Conservation (phyloP, 2,888 invertebrate genomes). For the Hedya salicella region DNA sequence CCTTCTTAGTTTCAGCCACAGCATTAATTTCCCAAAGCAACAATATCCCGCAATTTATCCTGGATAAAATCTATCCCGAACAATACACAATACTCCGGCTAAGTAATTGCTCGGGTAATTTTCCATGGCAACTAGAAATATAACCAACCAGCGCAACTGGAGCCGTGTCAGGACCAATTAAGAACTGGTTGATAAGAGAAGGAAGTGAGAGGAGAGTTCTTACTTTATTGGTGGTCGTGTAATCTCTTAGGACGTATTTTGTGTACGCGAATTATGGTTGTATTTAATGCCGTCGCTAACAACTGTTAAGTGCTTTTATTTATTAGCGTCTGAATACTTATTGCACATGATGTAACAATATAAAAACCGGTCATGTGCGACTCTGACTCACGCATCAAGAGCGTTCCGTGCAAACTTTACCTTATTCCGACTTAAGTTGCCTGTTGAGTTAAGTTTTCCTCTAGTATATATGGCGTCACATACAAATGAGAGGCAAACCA, state of each 20-base stretch:
- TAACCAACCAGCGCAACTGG: conserved; percentile 29
- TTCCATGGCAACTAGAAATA: conserved; percentile 43
- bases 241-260: conserved; percentile 34
- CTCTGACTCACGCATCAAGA: no score
- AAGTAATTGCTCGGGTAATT: conserved; percentile 42
- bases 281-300: conserved; percentile 30
- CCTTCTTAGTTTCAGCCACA: conserved; percentile 18
- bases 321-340: conserved; percentile 5
- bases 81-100: conserved; percentile 40
- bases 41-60: conserved; percentile 37
- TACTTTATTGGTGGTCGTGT: conserved; percentile 9
- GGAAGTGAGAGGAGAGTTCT: conserved; percentile 14
- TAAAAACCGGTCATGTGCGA: no score
- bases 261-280: conserved; percentile 25
- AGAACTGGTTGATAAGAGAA: background rate
- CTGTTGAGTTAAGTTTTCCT: no score
- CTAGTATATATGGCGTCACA: no score
- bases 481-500: no score
- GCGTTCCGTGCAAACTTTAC: no score
- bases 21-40: conserved; percentile 30
- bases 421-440: no score
- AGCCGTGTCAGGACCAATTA: conserved; percentile 38
- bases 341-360: no score
- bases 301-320: conserved; percentile 20
- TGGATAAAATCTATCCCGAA: conserved; percentile 36